A percentile compares a stretch with the other conserved stretches of the same genome.
These are phyloP conservation scores for Thermophis baileyi DNA, from an alignment of 2,113 vertebrate species.

Conservation along the genomic window DNA sequence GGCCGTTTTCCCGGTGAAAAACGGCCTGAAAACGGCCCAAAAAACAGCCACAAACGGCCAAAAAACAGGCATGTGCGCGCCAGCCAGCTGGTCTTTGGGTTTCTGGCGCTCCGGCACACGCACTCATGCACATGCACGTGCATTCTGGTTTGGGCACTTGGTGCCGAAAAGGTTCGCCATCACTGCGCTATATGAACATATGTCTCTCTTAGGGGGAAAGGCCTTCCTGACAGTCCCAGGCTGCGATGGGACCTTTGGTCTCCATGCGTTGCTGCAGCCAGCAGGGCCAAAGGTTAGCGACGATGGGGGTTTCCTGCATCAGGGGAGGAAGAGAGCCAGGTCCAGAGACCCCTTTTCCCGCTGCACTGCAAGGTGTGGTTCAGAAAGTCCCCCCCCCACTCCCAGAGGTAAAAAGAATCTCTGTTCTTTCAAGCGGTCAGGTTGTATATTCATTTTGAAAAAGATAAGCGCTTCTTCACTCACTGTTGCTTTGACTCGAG, in stretches of 20 bases:
- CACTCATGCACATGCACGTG: too few species aligned
- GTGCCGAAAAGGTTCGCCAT: too few species aligned
- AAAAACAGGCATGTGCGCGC: too few species aligned
- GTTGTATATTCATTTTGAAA: not conserved
- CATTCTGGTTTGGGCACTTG: too few species aligned
- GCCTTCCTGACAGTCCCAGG: not conserved
- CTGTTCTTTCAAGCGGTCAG: not conserved
- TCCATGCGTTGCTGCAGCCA: not conserved
- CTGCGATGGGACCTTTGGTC: not conserved
- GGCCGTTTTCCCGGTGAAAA: too few species aligned
- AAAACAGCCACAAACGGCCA: too few species aligned
- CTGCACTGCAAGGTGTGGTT: not conserved
- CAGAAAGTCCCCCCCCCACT: too few species aligned
- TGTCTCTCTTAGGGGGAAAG: not conserved
- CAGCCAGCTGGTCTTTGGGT: too few species aligned
- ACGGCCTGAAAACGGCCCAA: too few species aligned
- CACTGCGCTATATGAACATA: too few species aligned
- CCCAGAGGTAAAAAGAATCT: not conserved
- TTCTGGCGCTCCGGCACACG: too few species aligned
- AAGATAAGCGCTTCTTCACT: not conserved
- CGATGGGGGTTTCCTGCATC: not conserved
- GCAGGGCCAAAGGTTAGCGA: not conserved
- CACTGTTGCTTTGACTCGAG: not conserved
- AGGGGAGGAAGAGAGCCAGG: not conserved
- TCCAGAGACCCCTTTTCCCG: not conserved